phyloP scores from a whole-genome alignment of 2,113 vertebrate species.

The Panthera tigris region DNA sequence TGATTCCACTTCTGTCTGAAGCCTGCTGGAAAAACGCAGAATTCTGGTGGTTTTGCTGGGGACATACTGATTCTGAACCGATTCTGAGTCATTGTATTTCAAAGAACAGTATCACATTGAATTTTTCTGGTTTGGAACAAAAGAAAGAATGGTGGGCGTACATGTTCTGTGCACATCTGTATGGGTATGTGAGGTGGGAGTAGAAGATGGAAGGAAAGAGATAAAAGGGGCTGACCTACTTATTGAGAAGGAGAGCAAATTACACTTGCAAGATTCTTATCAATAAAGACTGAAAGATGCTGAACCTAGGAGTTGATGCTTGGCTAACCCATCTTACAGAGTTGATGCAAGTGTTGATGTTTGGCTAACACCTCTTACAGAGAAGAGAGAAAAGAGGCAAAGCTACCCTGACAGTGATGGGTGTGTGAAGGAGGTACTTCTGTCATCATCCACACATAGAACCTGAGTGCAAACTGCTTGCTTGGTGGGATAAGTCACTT shows the following conservation, averaged over 20 bases:
- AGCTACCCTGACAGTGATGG: background rate
- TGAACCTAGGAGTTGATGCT: background rate
- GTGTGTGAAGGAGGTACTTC: background rate
- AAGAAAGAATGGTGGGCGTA: background rate
- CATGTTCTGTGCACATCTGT: background rate
- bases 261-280: background rate
- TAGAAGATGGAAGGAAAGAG: background rate
- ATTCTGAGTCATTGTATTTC: conserved; percentile 28
- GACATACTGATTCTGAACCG: background rate
- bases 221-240: background rate
- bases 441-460: background rate
- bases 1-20: background rate
- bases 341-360: background rate
- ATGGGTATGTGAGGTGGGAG: accelerated
- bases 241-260: background rate
- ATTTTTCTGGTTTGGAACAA: conserved; percentile 42
- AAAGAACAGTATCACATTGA: background rate
- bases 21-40: conserved; percentile 21
- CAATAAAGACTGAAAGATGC: background rate
- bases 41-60: background rate
- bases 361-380: background rate
- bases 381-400: conserved; percentile 15
- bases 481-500: background rate
- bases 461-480: background rate
- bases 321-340: background rate